Percentiles rank a stretch among this genome's conserved stretches.
Evolutionary conservation across 53 echinoderm and acorn worm species (phyloP).

Genomic region (Paelopatides confundens): DNA sequence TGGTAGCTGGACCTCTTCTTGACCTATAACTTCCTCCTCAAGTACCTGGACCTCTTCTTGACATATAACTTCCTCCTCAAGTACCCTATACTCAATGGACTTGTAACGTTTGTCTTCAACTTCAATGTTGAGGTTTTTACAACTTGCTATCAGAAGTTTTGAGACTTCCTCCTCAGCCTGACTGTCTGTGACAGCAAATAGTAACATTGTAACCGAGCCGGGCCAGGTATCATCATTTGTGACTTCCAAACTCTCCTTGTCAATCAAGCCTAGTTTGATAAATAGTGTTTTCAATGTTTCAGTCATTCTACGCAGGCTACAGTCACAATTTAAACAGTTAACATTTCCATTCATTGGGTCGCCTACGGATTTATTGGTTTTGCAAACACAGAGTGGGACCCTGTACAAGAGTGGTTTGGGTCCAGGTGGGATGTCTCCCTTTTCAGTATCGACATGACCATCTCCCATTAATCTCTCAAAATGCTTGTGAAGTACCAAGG

Average conservation of each 20-base stretch:
- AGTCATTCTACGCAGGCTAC: not conserved
- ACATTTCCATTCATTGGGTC: not conserved
- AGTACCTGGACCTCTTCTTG: not conserved
- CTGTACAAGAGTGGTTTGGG: conserved; percentile 9
- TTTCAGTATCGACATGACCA: conserved; percentile 5
- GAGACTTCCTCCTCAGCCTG: not conserved
- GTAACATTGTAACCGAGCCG: not conserved
- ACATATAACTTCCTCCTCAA: not conserved
- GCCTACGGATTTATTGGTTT: not conserved
- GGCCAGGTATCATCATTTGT: not conserved
- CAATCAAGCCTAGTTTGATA: not conserved
- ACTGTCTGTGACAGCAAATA: not conserved
- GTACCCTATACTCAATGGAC: not conserved
- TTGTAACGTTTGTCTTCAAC: not conserved
- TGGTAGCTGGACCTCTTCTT: not conserved
- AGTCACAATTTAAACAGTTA: not conserved
- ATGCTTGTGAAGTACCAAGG: not conserved
- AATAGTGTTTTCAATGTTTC: not conserved
- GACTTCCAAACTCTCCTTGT: too few species aligned
- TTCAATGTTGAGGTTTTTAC: not conserved
- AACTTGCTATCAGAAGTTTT: not conserved
- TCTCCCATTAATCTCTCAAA: not conserved
- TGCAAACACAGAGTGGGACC: conserved; percentile 18
- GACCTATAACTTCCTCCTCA: not conserved
- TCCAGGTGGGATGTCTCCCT: conserved; percentile 5